A percentile compares a stretch with the other conserved stretches of the same genome.
These are phyloP conservation scores for Chironomus riparius DNA, from an alignment of 2,888 invertebrate species.

Conservation along the genomic window DNA sequence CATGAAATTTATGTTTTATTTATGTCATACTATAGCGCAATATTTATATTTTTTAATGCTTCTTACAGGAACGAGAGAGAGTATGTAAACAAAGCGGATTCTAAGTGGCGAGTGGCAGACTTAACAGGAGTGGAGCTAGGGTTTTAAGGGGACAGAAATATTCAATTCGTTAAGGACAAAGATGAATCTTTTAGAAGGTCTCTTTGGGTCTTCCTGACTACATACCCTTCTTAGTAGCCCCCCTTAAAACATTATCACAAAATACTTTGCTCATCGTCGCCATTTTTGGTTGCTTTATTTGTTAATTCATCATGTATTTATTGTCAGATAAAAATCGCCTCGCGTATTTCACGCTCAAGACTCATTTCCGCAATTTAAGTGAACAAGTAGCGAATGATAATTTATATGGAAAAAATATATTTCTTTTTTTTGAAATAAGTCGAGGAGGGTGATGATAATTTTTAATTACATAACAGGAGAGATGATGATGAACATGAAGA, in stretches of 20 bases:
- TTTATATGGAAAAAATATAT: not conserved
- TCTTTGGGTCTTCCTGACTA: too few relatives aligned
- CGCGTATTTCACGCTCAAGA: not conserved
- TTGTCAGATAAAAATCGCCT: not conserved
- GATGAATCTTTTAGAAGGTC: too few relatives aligned
- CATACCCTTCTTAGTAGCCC: too few relatives aligned
- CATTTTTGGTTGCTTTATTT: too few relatives aligned
- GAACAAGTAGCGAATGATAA: too few relatives aligned
- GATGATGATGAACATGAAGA: not conserved
- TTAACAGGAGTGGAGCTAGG: too few relatives aligned
- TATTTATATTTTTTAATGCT: constrained; percentile 15
- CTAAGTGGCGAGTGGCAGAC: not conserved
- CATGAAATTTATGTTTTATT: constrained; percentile 23
- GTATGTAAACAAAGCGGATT: constrained; percentile 17
- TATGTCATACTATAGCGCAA: not conserved
- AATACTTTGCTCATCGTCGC: too few relatives aligned
- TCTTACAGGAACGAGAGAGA: not conserved
- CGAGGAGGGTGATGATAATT: not conserved
- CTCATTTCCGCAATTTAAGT: not conserved
- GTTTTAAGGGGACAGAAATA: too few relatives aligned
- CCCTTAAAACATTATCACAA: too few relatives aligned
- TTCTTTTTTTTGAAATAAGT: not conserved
- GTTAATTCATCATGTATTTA: constrained; percentile 14
- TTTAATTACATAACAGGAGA: not conserved
- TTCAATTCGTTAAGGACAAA: too few relatives aligned